Conservation (phyloP, 2,797 vertebrate species). For the Bufotes viridis region DNA sequence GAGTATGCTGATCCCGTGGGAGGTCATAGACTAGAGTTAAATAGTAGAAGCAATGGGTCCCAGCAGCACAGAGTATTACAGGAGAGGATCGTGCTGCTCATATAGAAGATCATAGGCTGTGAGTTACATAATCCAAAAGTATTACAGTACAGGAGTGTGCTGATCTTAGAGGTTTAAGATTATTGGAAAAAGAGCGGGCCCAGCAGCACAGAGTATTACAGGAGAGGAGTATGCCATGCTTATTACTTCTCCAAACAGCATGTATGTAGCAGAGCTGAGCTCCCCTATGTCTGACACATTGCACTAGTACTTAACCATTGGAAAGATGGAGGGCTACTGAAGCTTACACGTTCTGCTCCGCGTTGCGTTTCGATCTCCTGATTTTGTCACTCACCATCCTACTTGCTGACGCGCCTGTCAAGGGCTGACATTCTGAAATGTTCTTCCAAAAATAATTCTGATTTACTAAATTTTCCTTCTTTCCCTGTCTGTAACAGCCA, state of each 20-base stretch:
- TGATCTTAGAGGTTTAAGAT: neutral
- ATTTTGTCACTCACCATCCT: neutral
- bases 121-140: no score
- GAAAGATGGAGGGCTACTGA: neutral
- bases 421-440: slow-evolving; percentile 9
- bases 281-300: neutral
- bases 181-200: no score
- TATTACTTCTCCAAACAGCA: neutral
- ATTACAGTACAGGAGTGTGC: neutral
- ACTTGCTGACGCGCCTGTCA: slow-evolving; percentile 17
- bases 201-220: neutral
- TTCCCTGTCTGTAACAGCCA: neutral
- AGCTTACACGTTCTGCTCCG: neutral
- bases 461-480: slow-evolving; percentile 3
- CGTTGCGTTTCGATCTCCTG: neutral
- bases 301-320: neutral
- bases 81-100: neutral
- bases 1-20: neutral
- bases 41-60: no score
- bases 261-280: neutral
- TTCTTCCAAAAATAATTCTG: slow-evolving; percentile 30
- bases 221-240: neutral
- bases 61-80: no score
- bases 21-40: neutral
- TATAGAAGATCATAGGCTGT: neutral